These are phyloP conservation scores for Hipparchia semele DNA, from an alignment of 2,888 invertebrate genomes.

Conservation along the genomic window DNA sequence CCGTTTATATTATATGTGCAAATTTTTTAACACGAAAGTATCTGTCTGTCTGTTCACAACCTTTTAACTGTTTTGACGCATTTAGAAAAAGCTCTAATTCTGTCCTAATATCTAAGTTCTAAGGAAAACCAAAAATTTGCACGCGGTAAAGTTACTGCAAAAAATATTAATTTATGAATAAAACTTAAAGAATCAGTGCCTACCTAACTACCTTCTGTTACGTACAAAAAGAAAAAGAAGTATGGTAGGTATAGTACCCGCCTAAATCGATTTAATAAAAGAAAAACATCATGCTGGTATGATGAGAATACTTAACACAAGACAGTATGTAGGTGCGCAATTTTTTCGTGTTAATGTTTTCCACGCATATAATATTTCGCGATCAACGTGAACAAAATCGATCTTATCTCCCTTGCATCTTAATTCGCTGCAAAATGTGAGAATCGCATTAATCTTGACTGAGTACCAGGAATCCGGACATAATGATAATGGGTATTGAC, in stretches of 20 bases:
- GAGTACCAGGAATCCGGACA: constrained; percentile 53
- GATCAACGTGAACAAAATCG: constrained; percentile 60
- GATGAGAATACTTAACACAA: constrained; percentile 18
- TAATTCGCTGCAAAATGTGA: constrained; percentile 56
- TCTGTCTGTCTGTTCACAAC: too few species aligned
- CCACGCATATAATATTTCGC: constrained; percentile 69
- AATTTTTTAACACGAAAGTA: too few species aligned
- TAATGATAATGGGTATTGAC: constrained; percentile 48
- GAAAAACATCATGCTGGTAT: neutral
- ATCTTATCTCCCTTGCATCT: constrained; percentile 62
- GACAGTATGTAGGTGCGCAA: constrained; percentile 30
- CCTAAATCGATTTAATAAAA: neutral
- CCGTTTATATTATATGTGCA: too few species aligned
- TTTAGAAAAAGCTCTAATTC: too few species aligned
- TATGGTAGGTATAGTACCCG: neutral
- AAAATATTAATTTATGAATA: too few species aligned
- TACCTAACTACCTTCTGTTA: too few species aligned
- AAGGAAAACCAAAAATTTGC: too few species aligned
- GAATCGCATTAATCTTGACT: constrained; percentile 55
- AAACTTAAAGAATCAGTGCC: too few species aligned
- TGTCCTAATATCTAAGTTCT: too few species aligned
- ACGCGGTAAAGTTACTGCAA: too few species aligned
- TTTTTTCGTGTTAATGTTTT: constrained; percentile 46
- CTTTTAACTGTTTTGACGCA: too few species aligned
- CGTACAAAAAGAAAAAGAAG: neutral